Evolutionary conservation across 2,888 invertebrate genomes (phyloP).

Genomic region (Acleris holmiana): DNA sequence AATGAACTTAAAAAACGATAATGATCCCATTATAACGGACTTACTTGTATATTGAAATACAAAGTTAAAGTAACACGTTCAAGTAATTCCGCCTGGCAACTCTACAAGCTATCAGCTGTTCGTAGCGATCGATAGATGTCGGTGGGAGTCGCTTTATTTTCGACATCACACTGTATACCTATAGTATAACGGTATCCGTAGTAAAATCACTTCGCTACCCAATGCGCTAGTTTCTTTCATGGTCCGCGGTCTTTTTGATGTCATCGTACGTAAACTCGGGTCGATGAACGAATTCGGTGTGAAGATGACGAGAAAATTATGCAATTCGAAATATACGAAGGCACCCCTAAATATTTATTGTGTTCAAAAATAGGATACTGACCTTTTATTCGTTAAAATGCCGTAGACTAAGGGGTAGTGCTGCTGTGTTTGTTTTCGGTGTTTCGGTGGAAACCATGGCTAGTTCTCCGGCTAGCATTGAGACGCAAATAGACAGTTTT

Average conservation of each 20-base stretch:
- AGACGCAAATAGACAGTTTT: conserved; percentile 93
- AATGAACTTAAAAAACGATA: too few species aligned
- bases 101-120: conserved; percentile 69
- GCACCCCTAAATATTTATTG: conserved; percentile 43
- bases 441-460: conserved; percentile 85
- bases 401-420: conserved; percentile 57
- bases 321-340: conserved; percentile 50
- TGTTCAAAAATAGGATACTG: conserved; percentile 46
- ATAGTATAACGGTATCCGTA: conserved; percentile 74
- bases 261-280: conserved; percentile 60
- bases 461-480: conserved; percentile 88
- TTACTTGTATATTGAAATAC: too few species aligned
- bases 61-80: not conserved
- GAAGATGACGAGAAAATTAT: conserved; percentile 57
- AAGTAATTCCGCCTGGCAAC: conserved; percentile 59
- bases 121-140: conserved; percentile 80
- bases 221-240: conserved; percentile 66
- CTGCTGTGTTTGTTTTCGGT: conserved; percentile 78
- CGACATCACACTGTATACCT: conserved; percentile 56
- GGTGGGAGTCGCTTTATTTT: conserved; percentile 82
- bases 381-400: conserved; percentile 57
- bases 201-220: conserved; percentile 67
- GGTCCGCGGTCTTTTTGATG: conserved; percentile 69
- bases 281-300: conserved; percentile 65
- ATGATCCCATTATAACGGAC: too few species aligned